Evolutionary conservation across 2,888 invertebrate species (phyloP), one percentile per base, ranked within the genome.

Genomic region (Eudasyphora cyanicolor): DNA sequence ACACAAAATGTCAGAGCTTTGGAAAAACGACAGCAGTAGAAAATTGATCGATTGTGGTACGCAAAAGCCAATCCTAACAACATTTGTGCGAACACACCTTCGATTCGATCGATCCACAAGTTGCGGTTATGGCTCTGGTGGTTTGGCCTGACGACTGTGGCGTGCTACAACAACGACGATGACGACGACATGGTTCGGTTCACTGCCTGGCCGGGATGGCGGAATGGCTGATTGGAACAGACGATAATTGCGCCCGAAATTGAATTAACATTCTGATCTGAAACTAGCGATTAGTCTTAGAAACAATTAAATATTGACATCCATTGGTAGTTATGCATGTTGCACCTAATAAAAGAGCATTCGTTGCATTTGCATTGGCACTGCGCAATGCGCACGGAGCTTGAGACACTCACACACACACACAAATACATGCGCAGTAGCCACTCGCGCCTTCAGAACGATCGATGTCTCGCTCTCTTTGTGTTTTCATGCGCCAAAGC

Each of bases 271-370:
- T 90, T 90, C 91, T 87, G 90, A 90, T 90, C 71, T 87, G 89
- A 88, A 88, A 87, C 86, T 86, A 86, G 77, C 88, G 87, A 87
- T 87, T 86, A 86, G 84, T 69, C 82, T 88, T 88, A 87, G 87
- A 88, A 91, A 90, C 91, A 90, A 90, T 90, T 90, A 91, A 91
- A 89, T 90, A 91, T 91, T 90, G 90, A 86, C 84, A 85, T 79
- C 82, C 76, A 85, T 21, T 62, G 62, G 67, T 81, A 67, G 69
- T 54, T 45, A 78, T 24, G 38, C 71, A 62, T 78, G 73, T 42
- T 76, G 76, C 45, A 73, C 62, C 32, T 82, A 70, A 51, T 70
- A 64, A 79, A 54, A 19, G 32, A 42, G 57, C 17, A 51, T 51
- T 77, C 67, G 74, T 57, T 76, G 70, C 77, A 69, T 70, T 38